These are phyloP conservation scores for Aleiodes testaceus DNA, from an alignment of 2,888 invertebrate species.

Conservation along the genomic window DNA sequence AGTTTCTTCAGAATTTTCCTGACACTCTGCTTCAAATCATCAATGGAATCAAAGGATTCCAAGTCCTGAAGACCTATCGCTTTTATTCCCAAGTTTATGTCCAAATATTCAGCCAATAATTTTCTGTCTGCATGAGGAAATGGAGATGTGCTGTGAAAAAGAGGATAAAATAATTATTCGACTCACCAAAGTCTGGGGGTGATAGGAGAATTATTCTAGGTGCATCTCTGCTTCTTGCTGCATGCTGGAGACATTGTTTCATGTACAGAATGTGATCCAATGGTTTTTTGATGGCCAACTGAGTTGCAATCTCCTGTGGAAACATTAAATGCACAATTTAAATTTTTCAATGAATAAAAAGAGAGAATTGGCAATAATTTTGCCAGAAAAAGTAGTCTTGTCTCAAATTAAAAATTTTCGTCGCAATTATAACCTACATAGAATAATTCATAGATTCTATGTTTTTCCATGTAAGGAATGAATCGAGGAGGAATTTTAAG, in stretches of 20 bases:
- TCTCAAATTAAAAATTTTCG: constrained; percentile 31
- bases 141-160: neutral
- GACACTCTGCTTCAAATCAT: constrained; percentile 64
- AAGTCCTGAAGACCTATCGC: constrained; percentile 51
- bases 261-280: constrained; percentile 79
- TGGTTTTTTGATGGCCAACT: constrained; percentile 77
- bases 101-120: constrained; percentile 54
- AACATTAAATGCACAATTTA: constrained; percentile 11
- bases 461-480: constrained; percentile 79
- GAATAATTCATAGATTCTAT: constrained; percentile 79
- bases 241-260: constrained; percentile 76
- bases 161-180: neutral
- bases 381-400: too few species aligned
- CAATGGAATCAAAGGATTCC: constrained; percentile 44
- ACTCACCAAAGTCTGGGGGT: constrained; percentile 71
- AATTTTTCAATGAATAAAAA: neutral
- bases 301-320: constrained; percentile 76
- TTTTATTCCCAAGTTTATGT: constrained; percentile 51
- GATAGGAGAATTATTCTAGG: constrained; percentile 76
- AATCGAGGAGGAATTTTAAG: constrained; percentile 71
- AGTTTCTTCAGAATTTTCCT: constrained; percentile 64
- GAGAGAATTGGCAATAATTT: neutral
- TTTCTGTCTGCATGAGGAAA: constrained; percentile 53
- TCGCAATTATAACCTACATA: constrained; percentile 72
- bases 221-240: constrained; percentile 74